Conservation (phyloP, 2,113 vertebrate species). For the Talpa occidentalis region DNA sequence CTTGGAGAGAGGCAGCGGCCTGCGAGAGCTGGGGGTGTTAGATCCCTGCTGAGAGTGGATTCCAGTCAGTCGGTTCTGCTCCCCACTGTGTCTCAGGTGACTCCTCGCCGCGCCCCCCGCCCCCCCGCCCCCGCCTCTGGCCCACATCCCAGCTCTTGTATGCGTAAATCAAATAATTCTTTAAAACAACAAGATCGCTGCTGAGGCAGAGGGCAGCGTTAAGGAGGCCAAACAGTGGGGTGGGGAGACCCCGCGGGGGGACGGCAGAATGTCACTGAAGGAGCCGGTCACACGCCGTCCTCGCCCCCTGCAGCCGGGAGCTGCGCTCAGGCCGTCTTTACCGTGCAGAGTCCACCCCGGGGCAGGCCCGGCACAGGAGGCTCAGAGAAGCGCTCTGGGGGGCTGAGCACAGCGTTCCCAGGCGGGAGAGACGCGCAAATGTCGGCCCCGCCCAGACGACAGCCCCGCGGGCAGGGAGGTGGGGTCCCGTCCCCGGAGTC, state of each 20-base stretch:
- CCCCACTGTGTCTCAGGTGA: too few species aligned
- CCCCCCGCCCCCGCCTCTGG: too few species aligned
- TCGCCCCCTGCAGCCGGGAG: not conserved
- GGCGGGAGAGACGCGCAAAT: too few species aligned
- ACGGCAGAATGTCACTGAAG: not conserved
- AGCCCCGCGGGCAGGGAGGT: too few species aligned
- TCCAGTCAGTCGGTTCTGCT: too few species aligned
- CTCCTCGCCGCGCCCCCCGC: too few species aligned
- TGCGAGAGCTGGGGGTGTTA: not conserved
- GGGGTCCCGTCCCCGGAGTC: too few species aligned
- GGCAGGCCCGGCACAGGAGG: not conserved
- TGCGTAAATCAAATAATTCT: too few species aligned
- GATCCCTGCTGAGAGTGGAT: not conserved
- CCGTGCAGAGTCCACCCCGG: not conserved
- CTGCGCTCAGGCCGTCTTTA: not conserved
- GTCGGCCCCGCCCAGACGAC: too few species aligned
- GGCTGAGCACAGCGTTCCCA: too few species aligned
- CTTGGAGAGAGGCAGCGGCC: not conserved
- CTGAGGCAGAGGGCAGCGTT: not conserved
- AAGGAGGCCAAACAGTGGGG: not conserved
- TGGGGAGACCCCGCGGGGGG: accelerated
- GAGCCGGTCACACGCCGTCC: accelerated
- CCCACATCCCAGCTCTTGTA: too few species aligned
- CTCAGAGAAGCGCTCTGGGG: not conserved
- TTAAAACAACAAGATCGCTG: too few species aligned